phyloP scores from a whole-genome alignment of 2,113 vertebrate genomes.

The Nothobranchius kuhntae region DNA sequence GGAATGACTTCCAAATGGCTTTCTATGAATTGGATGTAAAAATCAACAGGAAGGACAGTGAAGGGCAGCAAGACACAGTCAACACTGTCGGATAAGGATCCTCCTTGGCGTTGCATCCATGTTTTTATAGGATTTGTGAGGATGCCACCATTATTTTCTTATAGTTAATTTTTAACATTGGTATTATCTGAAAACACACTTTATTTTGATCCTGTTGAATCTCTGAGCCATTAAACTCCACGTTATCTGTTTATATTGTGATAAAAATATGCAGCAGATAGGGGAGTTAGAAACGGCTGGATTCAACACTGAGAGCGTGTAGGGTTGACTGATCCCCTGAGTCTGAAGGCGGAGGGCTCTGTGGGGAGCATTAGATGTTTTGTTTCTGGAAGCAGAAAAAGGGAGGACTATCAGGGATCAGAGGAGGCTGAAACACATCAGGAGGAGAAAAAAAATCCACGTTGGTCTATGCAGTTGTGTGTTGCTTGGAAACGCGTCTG shows the following conservation, averaged over 20 bases:
- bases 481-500: constrained; percentile 70
- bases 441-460: constrained; percentile 35
- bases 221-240: constrained; percentile 20
- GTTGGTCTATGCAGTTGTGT: constrained; percentile 47
- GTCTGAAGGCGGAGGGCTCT: constrained; percentile 55
- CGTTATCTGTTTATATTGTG: constrained; percentile 36
- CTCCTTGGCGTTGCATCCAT: background rate
- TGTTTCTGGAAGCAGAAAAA: constrained; percentile 58
- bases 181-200: constrained; percentile 11
- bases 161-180: constrained; percentile 6
- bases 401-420: constrained; percentile 53
- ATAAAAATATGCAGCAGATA: constrained; percentile 35
- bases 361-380: constrained; percentile 59
- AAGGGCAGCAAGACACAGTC: background rate
- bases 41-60: constrained; percentile 32
- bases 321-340: constrained; percentile 43
- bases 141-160: background rate
- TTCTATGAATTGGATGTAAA: constrained; percentile 16
- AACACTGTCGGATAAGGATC: constrained; percentile 3
- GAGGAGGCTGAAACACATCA: constrained; percentile 43
- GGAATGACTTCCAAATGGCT: constrained; percentile 26
- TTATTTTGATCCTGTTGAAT: constrained; percentile 18
- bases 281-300: constrained; percentile 35
- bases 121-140: background rate
- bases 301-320: constrained; percentile 33